These are phyloP conservation scores for Cephalophus harveyi DNA, from an alignment of 2,113 vertebrate genomes.

Conservation along the genomic window DNA sequence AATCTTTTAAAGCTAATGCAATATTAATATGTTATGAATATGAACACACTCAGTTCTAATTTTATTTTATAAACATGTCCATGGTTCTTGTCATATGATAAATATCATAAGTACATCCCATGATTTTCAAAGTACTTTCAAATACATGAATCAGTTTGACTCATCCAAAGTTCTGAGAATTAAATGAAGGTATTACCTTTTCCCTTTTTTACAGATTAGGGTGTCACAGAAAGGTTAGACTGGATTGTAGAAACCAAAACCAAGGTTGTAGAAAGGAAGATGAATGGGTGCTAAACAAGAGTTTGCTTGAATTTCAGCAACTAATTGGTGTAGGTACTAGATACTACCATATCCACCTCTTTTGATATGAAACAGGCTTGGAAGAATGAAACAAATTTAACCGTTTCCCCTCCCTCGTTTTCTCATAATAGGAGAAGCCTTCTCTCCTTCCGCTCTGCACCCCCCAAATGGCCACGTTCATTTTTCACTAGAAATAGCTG, in stretches of 20 bases:
- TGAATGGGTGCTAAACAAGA: not conserved
- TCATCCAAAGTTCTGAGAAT: not conserved
- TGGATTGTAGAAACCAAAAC: not conserved
- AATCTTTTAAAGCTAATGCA: not conserved
- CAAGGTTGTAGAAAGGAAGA: not conserved
- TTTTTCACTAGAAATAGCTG: not conserved
- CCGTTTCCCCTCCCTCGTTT: not conserved
- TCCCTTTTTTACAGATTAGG: not conserved
- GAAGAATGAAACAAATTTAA: not conserved
- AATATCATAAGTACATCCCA: not conserved
- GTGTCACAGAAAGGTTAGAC: not conserved
- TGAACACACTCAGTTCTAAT: not conserved
- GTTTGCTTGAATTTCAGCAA: not conserved
- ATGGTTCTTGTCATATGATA: not conserved
- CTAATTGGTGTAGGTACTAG: not conserved
- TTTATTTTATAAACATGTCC: not conserved
- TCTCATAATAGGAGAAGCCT: not conserved
- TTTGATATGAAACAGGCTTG: not conserved
- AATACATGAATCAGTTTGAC: not conserved
- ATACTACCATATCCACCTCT: not conserved
- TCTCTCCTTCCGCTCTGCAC: not conserved
- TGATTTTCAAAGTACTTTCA: constrained; percentile 15
- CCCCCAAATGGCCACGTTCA: not conserved
- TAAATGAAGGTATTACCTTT: not conserved
- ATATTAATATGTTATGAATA: not conserved